Evolutionary conservation across 35 echinoderm and acorn worm genomes (phyloP).

Genomic region (Stichopus chloronotus): DNA sequence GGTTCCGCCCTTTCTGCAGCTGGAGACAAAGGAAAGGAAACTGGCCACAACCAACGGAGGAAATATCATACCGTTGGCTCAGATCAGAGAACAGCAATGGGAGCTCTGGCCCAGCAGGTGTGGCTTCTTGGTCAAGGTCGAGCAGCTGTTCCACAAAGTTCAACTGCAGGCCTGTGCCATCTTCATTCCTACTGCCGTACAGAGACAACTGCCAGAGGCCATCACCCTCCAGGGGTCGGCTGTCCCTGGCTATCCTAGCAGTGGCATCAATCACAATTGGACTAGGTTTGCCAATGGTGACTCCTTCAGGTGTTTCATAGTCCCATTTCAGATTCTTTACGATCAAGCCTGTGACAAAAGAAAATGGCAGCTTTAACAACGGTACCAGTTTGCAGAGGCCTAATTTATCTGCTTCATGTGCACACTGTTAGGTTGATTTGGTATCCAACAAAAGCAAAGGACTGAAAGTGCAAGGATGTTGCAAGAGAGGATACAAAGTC

Average conservation of each 20-base stretch:
- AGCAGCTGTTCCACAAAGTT: conserved; percentile 64
- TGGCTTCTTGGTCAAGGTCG: conserved; percentile 14
- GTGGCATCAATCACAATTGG: conserved; percentile 60
- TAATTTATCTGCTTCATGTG: no score
- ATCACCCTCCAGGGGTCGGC: conserved; percentile 56
- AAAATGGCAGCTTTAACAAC: not conserved
- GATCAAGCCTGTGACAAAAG: conserved; percentile 48
- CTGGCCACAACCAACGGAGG: conserved; percentile 68
- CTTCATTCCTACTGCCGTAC: conserved; percentile 70
- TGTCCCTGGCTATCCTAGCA: conserved; percentile 57
- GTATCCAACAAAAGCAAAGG: no score
- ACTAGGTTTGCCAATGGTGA: conserved; percentile 61
- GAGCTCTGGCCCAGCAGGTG: conserved; percentile 33
- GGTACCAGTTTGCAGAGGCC: no score
- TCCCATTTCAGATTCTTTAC: conserved; percentile 55
- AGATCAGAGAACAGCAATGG: conserved; percentile 49
- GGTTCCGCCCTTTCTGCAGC: conserved; percentile 60
- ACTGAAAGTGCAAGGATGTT: no score
- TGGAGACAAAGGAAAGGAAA: conserved; percentile 72
- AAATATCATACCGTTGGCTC: conserved; percentile 45
- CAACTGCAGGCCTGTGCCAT: conserved; percentile 67
- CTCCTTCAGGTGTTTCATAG: conserved; percentile 60
- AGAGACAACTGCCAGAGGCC: conserved; percentile 79
- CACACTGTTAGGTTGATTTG: no score
- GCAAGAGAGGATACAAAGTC: no score